These are phyloP conservation scores for Pomacea canaliculata DNA, from an alignment of 2,888 invertebrate genomes.

Conservation along the genomic window DNA sequence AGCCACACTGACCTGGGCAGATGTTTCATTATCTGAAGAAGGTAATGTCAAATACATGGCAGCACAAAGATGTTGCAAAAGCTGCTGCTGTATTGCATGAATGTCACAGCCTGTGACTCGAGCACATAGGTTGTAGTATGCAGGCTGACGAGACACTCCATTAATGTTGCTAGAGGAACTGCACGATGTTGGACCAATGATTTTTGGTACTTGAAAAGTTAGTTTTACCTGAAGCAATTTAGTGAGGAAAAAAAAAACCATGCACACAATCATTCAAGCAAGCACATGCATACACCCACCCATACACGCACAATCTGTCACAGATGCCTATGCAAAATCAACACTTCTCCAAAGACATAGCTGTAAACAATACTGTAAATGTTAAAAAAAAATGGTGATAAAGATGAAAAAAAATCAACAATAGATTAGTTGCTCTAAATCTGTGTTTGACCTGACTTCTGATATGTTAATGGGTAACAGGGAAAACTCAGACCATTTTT, in stretches of 20 bases:
- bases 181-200: slow-evolving; percentile 56
- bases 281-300: too few species aligned
- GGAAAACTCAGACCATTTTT: too few species aligned
- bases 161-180: slow-evolving; percentile 20
- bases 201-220: slow-evolving; percentile 58
- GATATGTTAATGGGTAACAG: too few species aligned
- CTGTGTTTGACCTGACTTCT: too few species aligned
- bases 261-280: too few species aligned
- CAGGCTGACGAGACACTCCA: slow-evolving; percentile 12
- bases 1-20: slow-evolving; percentile 26
- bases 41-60: slow-evolving; percentile 58
- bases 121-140: slow-evolving; percentile 37
- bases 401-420: neutral
- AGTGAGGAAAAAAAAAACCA: too few species aligned
- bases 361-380: too few species aligned
- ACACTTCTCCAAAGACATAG: too few species aligned
- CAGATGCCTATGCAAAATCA: too few species aligned
- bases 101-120: slow-evolving; percentile 30
- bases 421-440: too few species aligned
- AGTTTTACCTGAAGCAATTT: slow-evolving; percentile 38
- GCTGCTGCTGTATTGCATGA: slow-evolving; percentile 27
- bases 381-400: neutral
- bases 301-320: too few species aligned
- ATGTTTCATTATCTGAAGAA: slow-evolving; percentile 39
- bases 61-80: slow-evolving; percentile 42